phyloP scores from a whole-genome alignment of 2,797 vertebrate genomes.

The Bufotes viridis region DNA sequence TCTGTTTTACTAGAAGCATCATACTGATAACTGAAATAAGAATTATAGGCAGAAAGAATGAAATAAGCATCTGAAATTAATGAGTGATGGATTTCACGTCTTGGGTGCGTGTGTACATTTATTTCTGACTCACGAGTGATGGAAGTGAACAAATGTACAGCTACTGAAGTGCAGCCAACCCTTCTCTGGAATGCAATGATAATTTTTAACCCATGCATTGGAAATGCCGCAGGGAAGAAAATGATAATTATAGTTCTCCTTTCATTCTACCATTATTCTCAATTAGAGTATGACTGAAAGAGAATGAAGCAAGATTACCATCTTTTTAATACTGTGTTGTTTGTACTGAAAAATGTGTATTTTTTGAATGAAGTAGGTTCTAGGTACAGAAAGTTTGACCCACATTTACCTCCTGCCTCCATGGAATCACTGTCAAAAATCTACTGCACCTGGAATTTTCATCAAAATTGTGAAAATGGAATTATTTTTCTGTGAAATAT shows the following conservation, averaged over 20 bases:
- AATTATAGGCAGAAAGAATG: not conserved
- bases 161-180: constrained; percentile 59
- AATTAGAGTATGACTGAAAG: constrained; percentile 16
- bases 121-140: constrained; percentile 44
- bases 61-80: constrained; percentile 16
- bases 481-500: too few species aligned
- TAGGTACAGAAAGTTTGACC: not conserved
- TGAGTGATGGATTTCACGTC: constrained; percentile 11
- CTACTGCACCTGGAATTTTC: not conserved
- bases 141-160: constrained; percentile 60
- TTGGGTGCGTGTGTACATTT: not conserved
- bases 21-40: not conserved
- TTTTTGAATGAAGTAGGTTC: not conserved
- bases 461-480: too few species aligned
- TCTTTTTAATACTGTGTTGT: not conserved
- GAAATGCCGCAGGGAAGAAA: constrained; percentile 49
- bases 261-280: constrained; percentile 17
- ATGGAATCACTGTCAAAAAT: not conserved
- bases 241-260: constrained; percentile 53
- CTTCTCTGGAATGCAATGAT: constrained; percentile 55
- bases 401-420: not conserved
- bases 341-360: not conserved
- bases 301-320: not conserved
- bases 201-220: constrained; percentile 56
- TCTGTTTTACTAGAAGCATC: too few species aligned